phyloP scores from a whole-genome alignment of 2,113 vertebrate species.

The Oophaga pumilio region DNA sequence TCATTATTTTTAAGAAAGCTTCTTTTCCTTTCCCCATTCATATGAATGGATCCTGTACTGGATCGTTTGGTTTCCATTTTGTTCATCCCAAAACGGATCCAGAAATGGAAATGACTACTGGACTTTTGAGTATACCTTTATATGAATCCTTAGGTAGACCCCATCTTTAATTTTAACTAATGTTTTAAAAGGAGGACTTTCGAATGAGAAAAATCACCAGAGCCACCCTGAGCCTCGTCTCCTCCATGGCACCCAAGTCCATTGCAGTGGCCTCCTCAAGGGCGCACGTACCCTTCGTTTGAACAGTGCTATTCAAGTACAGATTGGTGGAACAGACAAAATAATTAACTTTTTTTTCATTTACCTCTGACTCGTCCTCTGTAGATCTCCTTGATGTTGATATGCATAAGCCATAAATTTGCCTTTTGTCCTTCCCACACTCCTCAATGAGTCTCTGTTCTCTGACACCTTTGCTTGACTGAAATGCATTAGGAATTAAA shows the following conservation, averaged over 20 bases:
- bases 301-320: too few species aligned
- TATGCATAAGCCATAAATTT: slow-evolving; percentile 14
- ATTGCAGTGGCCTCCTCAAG: neutral
- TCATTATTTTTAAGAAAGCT: too few species aligned
- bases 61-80: too few species aligned
- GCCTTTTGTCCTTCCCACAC: neutral
- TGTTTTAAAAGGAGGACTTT: too few species aligned
- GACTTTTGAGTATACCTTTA: too few species aligned
- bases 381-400: slow-evolving; percentile 16
- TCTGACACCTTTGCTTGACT: slow-evolving; percentile 11
- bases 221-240: neutral
- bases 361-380: slow-evolving; percentile 5
- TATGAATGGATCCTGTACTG: too few species aligned
- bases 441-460: neutral
- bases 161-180: too few species aligned
- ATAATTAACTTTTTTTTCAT: neutral
- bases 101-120: too few species aligned
- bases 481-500: neutral
- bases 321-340: too few species aligned
- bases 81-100: too few species aligned
- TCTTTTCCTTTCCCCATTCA: too few species aligned
- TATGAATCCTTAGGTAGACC: too few species aligned
- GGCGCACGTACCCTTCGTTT: neutral
- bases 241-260: neutral
- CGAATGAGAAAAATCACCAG: neutral